These are phyloP conservation scores for Phragmatobia fuliginosa DNA, from an alignment of 2,888 invertebrate species.

Conservation along the genomic window DNA sequence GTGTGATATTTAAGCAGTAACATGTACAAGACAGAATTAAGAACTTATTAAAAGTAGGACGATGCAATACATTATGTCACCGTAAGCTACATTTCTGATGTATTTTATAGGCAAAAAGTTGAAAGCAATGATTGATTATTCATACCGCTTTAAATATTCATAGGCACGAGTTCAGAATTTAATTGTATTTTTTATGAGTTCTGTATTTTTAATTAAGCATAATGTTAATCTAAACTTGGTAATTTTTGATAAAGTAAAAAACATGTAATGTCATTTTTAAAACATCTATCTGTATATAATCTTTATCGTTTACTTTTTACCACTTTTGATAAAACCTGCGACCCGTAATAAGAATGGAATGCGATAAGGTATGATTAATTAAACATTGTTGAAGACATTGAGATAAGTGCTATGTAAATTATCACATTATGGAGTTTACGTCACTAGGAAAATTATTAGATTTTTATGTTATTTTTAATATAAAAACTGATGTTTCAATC, in stretches of 20 bases:
- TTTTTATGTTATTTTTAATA: not conserved
- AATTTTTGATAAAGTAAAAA: not conserved
- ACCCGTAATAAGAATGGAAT: constrained; percentile 46
- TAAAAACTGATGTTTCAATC: not conserved
- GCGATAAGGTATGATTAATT: constrained; percentile 45
- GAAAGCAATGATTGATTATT: constrained; percentile 64
- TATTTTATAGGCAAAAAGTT: constrained; percentile 58
- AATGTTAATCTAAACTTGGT: constrained; percentile 10
- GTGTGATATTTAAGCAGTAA: not conserved
- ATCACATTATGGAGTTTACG: constrained; percentile 22
- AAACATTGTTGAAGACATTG: constrained; percentile 30
- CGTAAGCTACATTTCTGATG: constrained; percentile 40
- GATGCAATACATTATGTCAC: constrained; percentile 31
- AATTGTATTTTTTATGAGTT: constrained; percentile 42
- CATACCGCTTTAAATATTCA: constrained; percentile 60
- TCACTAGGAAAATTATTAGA: constrained; percentile 9
- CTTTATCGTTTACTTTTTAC: not conserved
- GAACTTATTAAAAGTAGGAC: constrained; percentile 35
- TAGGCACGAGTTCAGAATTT: constrained; percentile 53
- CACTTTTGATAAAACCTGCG: not conserved
- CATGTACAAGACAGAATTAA: constrained; percentile 1
- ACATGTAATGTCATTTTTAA: not conserved
- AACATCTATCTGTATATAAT: not conserved
- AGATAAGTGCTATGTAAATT: constrained; percentile 33
- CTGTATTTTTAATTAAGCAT: constrained; percentile 16